Evolutionary conservation across 2,888 invertebrate genomes (phyloP), one percentile per base, ranked within the genome.

Genomic region (Pilophorus perplexus): DNA sequence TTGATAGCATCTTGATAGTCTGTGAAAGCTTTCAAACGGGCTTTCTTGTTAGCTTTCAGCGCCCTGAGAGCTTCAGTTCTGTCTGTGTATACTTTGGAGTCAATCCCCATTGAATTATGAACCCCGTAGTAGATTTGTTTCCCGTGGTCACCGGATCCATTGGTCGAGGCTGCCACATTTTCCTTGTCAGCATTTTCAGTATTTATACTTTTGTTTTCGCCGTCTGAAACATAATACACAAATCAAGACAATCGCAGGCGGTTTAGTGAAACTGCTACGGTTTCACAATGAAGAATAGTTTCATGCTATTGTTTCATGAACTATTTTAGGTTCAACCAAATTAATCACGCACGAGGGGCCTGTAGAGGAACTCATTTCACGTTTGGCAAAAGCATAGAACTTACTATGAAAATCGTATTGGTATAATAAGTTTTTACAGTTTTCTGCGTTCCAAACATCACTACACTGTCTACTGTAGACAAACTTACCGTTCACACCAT

Each of bases 1-100:
- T 85, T 83, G 10, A 84, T 80, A 0, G 94, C 94, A 74, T 92
- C 91, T 71, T 84, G 82, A 60, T 81, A 81, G 69, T 80, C 85
- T 66, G 81, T 82, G 74, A 93, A 93, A 1, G 84, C 84, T 75
- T 93, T 93, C 73, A 94, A 86, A 68, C 94, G 81, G 0, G 89
- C 86, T 50, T 85, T 85, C 75, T 90, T 90, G 75, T 86, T 84
- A 68, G 84, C 83, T 71, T 88, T 88, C n/a, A 90, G 84, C 87
- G 76, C 73, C 86, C 28, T 85, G 67, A 93, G 76, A 0, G 91
- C 93, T 75, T 88, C 86, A 0, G 77, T 75, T 77, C 87, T 89
- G 70, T 89, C 85, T 66, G 82, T 80, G 75, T 86, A 90, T 0
- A 90, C 85, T 23, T 14, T 40, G 4, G 59, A 59, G 3, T 59